These are phyloP conservation scores for Parazoanthus swiftii DNA, from an alignment of 92 coral and sea anemone genomes.

Conservation along the genomic window DNA sequence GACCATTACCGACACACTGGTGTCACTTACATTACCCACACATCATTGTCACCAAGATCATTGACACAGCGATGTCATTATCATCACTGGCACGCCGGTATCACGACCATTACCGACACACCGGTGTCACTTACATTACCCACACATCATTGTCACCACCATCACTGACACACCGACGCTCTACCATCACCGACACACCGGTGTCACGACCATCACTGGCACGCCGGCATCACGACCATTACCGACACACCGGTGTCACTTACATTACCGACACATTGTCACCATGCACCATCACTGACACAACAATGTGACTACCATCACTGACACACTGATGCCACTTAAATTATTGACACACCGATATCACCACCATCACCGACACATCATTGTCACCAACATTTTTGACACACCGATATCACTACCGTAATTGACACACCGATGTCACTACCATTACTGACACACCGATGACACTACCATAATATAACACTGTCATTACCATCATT, in stretches of 20 bases:
- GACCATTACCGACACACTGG: not conserved
- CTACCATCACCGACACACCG: not conserved
- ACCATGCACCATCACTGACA: not conserved
- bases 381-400: not conserved
- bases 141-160: not conserved
- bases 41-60: not conserved
- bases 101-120: not conserved
- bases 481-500: not conserved
- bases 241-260: too few species aligned
- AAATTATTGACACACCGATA: not conserved
- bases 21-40: too few species aligned
- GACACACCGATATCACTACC: not conserved
- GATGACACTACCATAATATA: not conserved
- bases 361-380: not conserved
- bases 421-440: not conserved
- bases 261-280: too few species aligned
- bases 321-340: not conserved
- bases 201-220: not conserved
- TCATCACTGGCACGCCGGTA: not conserved
- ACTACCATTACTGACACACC: not conserved
- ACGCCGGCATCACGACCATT: too few species aligned
- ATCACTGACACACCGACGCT: not conserved
- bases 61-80: not conserved
- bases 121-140: too few species aligned
- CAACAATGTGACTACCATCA: not conserved